Evolutionary conservation across 2,888 invertebrate species (phyloP).

Genomic region (Brachyptera risi): DNA sequence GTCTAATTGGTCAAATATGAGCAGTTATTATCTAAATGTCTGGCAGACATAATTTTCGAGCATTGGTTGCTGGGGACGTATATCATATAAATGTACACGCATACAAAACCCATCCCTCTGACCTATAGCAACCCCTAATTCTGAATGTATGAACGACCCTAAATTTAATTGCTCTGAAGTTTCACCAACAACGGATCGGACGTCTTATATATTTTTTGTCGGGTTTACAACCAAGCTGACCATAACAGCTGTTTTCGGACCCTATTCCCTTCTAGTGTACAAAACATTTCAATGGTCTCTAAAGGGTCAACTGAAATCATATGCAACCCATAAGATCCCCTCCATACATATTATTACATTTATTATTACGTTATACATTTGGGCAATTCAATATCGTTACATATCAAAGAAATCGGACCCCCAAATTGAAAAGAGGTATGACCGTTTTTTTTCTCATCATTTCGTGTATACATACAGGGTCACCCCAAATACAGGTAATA

Average conservation of each 20-base stretch:
- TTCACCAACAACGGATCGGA: conserved; percentile 12
- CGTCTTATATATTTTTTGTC: conserved; percentile 15
- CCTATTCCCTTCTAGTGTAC: conserved; percentile 13
- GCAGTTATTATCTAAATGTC: too few species aligned
- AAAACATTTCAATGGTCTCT: not conserved
- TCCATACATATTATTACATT: conserved; percentile 7
- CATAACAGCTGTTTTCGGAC: conserved; percentile 20
- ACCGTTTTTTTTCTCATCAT: conserved; percentile 17
- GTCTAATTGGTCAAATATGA: too few species aligned
- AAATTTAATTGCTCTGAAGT: conserved; percentile 7
- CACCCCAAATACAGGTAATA: conserved; percentile 8
- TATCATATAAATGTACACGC: not conserved
- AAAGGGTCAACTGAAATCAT: not conserved
- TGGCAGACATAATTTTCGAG: too few species aligned
- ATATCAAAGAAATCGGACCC: conserved; percentile 6
- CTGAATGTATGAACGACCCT: conserved; percentile 4
- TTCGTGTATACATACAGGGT: conserved; percentile 12
- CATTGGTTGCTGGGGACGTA: too few species aligned
- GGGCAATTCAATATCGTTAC: conserved; percentile 19
- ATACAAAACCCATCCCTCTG: conserved; percentile 6
- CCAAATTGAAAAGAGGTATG: conserved; percentile 19
- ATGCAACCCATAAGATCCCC: conserved; percentile 6
- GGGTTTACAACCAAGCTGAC: conserved; percentile 13
- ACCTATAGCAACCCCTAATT: not conserved
- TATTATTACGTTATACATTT: too few species aligned